phyloP scores from a whole-genome alignment of 2,113 vertebrate genomes.

The Indri indri region DNA sequence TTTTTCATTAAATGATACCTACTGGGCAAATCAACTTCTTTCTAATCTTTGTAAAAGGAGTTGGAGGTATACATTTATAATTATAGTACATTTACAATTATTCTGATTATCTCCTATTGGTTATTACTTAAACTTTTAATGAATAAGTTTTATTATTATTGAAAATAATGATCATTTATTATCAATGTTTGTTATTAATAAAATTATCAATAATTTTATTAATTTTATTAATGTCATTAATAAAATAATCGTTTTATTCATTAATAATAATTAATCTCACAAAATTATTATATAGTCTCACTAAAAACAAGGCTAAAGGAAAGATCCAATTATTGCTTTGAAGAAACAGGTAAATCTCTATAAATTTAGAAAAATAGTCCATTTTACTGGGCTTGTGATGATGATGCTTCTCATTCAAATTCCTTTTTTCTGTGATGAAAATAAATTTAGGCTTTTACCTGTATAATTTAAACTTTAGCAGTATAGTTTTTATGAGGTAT shows the following conservation, averaged over 20 bases:
- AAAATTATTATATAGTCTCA: neutral
- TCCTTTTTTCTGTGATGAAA: neutral
- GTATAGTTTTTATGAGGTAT: neutral
- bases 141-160: constrained; percentile 37
- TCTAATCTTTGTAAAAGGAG: neutral
- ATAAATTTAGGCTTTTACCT: neutral
- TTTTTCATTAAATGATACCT: constrained; percentile 23
- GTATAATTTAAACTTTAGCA: neutral
- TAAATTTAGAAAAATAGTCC: neutral
- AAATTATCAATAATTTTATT: too few species aligned
- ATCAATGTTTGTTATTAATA: too few species aligned
- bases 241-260: neutral
- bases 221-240: too few species aligned
- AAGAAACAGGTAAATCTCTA: neutral
- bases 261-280: neutral
- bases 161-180: neutral
- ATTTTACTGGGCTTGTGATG: neutral
- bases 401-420: neutral
- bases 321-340: neutral
- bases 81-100: too few species aligned
- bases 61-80: neutral
- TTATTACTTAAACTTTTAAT: constrained; percentile 41
- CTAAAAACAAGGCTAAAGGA: neutral
- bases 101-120: neutral
- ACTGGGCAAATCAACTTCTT: neutral